phyloP scores from a whole-genome alignment of 2,113 vertebrate species.

The Microcebus murinus region DNA sequence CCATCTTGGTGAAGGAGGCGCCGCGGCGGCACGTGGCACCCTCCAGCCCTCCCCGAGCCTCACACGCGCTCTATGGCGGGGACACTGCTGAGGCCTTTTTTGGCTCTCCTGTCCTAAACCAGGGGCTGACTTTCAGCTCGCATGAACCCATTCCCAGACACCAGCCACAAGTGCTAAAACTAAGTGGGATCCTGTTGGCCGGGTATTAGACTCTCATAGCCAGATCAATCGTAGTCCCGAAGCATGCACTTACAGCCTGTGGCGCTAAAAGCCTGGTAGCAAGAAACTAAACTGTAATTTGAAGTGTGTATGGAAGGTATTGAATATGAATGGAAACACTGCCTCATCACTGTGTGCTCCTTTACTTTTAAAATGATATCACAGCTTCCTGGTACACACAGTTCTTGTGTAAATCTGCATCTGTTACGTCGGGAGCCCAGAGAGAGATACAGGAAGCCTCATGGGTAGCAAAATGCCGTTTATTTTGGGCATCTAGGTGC shows the following conservation, averaged over 20 bases:
- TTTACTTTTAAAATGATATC: not conserved
- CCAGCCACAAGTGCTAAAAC: not conserved
- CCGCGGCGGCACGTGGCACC: fast-evolving
- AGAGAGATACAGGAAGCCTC: no score
- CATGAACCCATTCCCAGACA: not conserved
- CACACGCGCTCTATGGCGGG: fast-evolving
- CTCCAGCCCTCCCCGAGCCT: fast-evolving
- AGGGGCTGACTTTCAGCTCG: no score
- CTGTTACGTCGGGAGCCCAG: no score
- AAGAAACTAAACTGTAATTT: not conserved
- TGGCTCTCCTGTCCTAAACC: not conserved
- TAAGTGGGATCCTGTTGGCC: not conserved
- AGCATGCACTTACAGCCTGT: no score
- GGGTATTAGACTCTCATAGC: fast-evolving
- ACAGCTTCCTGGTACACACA: not conserved
- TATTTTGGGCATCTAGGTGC: no score
- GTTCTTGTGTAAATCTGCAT: not conserved
- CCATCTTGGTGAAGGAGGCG: constrained; percentile 24
- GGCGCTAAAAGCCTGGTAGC: not conserved
- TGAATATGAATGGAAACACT: not conserved
- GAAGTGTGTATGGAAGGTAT: not conserved
- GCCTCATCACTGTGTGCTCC: not conserved
- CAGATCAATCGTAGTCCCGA: not conserved
- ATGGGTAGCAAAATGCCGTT: no score
- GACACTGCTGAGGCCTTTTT: fast-evolving